Evolutionary conservation across 2,797 vertebrate genomes (phyloP), one percentile per base, ranked within the genome.

Genomic region (Malacoctenus gilli): DNA sequence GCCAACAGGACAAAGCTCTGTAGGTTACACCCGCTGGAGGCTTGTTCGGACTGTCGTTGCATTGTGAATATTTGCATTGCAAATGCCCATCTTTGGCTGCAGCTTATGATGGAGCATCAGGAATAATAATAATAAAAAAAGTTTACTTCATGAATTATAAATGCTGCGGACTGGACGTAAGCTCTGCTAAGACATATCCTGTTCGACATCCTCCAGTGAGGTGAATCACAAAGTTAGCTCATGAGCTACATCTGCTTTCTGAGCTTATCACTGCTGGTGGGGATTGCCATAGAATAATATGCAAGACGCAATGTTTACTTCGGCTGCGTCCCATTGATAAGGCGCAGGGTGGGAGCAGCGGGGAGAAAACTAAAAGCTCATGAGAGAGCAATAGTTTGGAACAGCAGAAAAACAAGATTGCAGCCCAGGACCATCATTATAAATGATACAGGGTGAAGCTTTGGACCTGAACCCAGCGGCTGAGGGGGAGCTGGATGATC

Each of bases 291-390:
- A 55, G 62, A 85, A 69, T 81, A 80, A 83, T 72, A 74, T 72
- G 66, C 59, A 62, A 66, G 65, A 63, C 40, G 19, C 58, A 63
- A 31, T 75, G 75, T 80, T 85, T 74, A 79, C 74, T 79, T 80
- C 62, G 48, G 79, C 86, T 88, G 85, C 35, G 28, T 76, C 48
- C 55, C 55, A 79, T 76, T 84, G 78, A 82, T 85, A 85, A 84
- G 77, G 57, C 56, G 4, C 50, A 43, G 52, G 51, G 22, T 53
- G 66, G 66, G 44, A 54, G 59, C 36, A 40, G 54, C 20, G 44
- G 51, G 46, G 53, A 71, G 64, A 58, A 64, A 73, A 58, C 46
- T 66, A 50, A 69, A 75, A 66, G 52, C 68, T 67, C 70, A 16
- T 61, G 50, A 76, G 54, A 72, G 43, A 64, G 67, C 48, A 42